Base-by-base conservation (phyloP, 2,113 vertebrate species). In the Erythrocebus patas region DNA sequence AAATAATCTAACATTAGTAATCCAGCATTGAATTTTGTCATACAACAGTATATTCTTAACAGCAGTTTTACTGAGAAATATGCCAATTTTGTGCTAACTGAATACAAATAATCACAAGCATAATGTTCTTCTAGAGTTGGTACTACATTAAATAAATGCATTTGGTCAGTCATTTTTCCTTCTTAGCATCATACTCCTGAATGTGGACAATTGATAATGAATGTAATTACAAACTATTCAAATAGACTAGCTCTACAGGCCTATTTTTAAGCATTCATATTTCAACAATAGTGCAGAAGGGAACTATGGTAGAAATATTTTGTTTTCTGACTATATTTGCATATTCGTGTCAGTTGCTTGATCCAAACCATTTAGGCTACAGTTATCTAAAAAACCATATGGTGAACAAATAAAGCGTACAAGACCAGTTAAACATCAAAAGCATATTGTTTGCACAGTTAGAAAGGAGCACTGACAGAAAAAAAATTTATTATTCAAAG, bases 331-430 rank as follows among this genome's bases (percentile, higher is more conserved):
- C 8, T 83, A n/a, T 93, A 98, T 98, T 98, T 98, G 91, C 98
- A 98, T 98, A 98, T 96, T 98, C 97, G 93, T 98, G 97, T 97
- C 97, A 98, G 89, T 96, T 98, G 96, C 94, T 97, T 98, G 97
- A 98, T 98, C 98, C 98, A 98, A 98, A 97, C 96, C 97, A 98
- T 98, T 99, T 98, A 99, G 94, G 96, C 72, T 84, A 87, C 14
- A 76, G 96, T 98, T 99, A 98, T 99, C 98, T 98, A 94, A 94
- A 98, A 98, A 98, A 98, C 97, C 97, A 98, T 98, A 97, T 97
- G 98, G 96, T 96, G 91, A n/a, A 78, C 76, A 97, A 98, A 98
- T 98, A 98, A 98, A 97, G 93, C 0, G 35, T 40, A 90, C 75
- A 90, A 96, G 84, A 83, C 78, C 94, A 98, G 97, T 98, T 98